Base-by-base conservation (phyloP, 2,113 vertebrate genomes). In the Siniperca chuatsi region DNA sequence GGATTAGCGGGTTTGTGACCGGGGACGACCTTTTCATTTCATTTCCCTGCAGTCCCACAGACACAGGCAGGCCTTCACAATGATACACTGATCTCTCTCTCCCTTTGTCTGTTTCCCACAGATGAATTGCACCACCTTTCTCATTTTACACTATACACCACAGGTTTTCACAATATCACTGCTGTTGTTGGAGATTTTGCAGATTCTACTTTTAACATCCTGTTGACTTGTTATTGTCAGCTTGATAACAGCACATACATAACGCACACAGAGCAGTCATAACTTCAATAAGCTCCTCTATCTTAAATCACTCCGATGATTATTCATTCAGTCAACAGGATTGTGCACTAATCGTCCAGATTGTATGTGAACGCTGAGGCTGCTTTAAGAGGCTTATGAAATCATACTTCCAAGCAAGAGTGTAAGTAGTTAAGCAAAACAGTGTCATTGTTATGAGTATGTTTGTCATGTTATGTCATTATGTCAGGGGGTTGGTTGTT, bases 1-100 rank as follows among this genome's bases (percentile, higher is more conserved):
- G 83, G 84, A 91, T 91, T 89, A 87, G 75, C 40, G 67, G 48
- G 4, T 77, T 46, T 82, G 75, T 82, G 79, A 74, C 84, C 69
- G 8, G 29, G 55, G 66, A 54, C 0, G 62, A 87, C 84, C 76
- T 85, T 83, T 78, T 82, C 62, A 66, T 87, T 91, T 83, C 55
- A 82, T 87, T 84, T 84, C 81, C 84, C 86, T 37, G 64, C 61
- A 67, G 76, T 10, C 64, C 37, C 60, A 52, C 61, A 37, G 81
- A 79, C 23, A 33, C 40, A 16, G 46, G 23, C 78, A 16, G 78
- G 25, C 65, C 40, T 20, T 44, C 78, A 74, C 75, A 50, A 48
- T 16, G 29, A 81, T 46, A 25, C 72, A 33, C 48, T 33, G 52
- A 29, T 46, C 57, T 66, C 64, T 35, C 21, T 57, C 35, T 11